A percentile compares a stretch with the other conserved stretches of the same genome.
Evolutionary conservation across 1,140 invertebrate genomes (phyloP).

Genomic region (Brachionus paranguensis): DNA sequence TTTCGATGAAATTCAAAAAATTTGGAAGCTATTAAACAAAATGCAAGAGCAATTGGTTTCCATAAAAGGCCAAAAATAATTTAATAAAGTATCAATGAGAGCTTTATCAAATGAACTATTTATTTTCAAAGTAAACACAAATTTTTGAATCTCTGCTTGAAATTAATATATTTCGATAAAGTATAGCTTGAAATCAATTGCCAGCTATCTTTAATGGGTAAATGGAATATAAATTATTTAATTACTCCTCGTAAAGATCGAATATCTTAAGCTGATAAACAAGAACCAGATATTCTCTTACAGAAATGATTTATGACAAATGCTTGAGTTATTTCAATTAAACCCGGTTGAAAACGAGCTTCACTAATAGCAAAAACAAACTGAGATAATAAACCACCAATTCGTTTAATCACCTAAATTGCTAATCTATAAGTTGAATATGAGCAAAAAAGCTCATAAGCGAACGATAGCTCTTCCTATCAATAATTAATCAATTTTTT

Average conservation of each 20-base stretch:
- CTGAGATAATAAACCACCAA: conserved; percentile 17
- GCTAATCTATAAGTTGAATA: neutral
- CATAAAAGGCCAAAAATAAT: neutral
- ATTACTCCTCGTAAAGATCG: neutral
- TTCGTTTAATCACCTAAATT: conserved; percentile 3
- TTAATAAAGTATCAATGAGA: neutral
- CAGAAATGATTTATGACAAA: conserved; percentile 17
- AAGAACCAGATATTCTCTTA: neutral
- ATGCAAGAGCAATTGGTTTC: neutral
- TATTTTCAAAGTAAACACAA: neutral
- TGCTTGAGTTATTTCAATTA: conserved; percentile 4
- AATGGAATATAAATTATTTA: neutral
- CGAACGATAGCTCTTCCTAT: neutral
- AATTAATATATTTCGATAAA: neutral
- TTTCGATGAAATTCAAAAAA: neutral
- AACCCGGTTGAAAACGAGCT: neutral
- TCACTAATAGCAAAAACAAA: conserved; percentile 7
- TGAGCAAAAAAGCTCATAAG: neutral
- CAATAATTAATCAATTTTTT: conserved; percentile 13
- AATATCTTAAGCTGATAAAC: conserved; percentile 2
- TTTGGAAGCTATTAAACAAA: neutral
- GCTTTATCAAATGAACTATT: neutral
- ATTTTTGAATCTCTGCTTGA: neutral
- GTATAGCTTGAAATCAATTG: neutral
- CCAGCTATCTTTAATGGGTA: neutral